These are phyloP conservation scores for Apotomis capreana DNA, from an alignment of 2,888 invertebrate genomes.

Conservation along the genomic window DNA sequence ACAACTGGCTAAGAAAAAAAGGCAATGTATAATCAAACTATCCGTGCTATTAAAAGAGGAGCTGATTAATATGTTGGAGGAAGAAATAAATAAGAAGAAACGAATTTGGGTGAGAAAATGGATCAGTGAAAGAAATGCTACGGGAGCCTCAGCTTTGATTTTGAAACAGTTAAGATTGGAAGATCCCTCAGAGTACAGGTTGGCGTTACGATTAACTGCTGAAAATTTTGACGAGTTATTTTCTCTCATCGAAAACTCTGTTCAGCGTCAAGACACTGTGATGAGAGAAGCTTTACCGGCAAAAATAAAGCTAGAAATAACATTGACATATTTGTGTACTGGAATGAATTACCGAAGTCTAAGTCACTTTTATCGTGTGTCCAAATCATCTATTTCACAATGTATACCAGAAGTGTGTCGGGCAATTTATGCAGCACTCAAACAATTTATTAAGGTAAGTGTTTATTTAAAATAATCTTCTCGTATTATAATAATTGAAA, in stretches of 20 bases:
- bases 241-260: conserved; percentile 34
- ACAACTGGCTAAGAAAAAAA: too few species aligned
- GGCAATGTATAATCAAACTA: too few species aligned
- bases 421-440: conserved; percentile 5
- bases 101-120: conserved; percentile 40
- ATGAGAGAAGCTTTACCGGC: conserved; percentile 46
- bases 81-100: too few species aligned
- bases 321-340: conserved; percentile 37
- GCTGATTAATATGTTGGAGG: too few species aligned
- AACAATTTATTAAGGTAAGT: conserved; percentile 9
- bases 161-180: conserved; percentile 29
- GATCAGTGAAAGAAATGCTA: conserved; percentile 22
- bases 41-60: too few species aligned
- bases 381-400: background rate
- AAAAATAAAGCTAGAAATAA: conserved; percentile 43
- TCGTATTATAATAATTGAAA: too few species aligned
- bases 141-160: conserved; percentile 36
- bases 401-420: conserved; percentile 23
- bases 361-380: conserved; percentile 14
- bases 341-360: conserved; percentile 35
- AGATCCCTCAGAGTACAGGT: conserved; percentile 39
- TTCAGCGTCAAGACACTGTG: conserved; percentile 43
- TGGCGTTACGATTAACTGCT: conserved; percentile 42
- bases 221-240: conserved; percentile 43
- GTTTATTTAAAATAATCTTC: too few species aligned